Conservation (phyloP, 2,888 invertebrate genomes). For the Xanthia icteritia region DNA sequence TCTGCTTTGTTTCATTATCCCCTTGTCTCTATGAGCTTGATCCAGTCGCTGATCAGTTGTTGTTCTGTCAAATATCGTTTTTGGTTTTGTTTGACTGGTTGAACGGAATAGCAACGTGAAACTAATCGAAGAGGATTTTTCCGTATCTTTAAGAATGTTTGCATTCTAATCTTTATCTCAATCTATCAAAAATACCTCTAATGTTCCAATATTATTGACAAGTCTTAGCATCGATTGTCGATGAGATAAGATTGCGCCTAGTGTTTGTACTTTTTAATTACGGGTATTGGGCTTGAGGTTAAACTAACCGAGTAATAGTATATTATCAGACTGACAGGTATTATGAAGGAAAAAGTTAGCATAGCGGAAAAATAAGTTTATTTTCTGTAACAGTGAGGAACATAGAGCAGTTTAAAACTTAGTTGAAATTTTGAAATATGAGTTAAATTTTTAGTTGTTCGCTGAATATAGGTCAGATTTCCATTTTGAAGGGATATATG, state of each 20-base stretch:
- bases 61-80: not conserved
- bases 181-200: not conserved
- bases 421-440: not conserved
- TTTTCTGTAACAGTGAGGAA: not conserved
- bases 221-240: not conserved
- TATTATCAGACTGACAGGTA: not conserved
- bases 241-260: not conserved
- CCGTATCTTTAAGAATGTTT: too few species aligned
- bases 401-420: not conserved
- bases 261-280: not conserved
- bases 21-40: not conserved
- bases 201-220: not conserved
- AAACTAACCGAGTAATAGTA: not conserved
- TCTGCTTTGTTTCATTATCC: slow-evolving; percentile 29
- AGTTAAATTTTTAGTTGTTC: not conserved
- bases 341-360: not conserved
- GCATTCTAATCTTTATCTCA: too few species aligned
- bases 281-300: too few species aligned
- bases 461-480: not conserved
- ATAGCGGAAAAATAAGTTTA: not conserved
- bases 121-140: not conserved
- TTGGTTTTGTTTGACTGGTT: not conserved
- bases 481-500: not conserved
- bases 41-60: not conserved
- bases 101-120: not conserved